phyloP scores from a whole-genome alignment of 2,888 invertebrate species.

The Sinelater perroti region DNA sequence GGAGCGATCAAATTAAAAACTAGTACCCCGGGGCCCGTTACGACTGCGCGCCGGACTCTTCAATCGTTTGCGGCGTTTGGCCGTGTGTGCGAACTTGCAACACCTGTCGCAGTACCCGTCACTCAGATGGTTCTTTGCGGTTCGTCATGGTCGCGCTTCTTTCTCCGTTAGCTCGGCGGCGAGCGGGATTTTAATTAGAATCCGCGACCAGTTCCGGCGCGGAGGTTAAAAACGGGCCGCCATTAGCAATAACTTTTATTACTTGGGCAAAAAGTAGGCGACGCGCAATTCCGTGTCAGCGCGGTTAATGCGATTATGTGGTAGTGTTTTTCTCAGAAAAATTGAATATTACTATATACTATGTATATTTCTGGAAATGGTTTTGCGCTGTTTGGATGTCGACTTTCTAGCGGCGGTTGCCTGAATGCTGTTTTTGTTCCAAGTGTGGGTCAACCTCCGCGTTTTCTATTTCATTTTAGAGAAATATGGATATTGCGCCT shows the following conservation, averaged over 20 bases:
- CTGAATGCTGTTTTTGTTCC: too few species aligned
- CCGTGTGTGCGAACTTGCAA: not conserved
- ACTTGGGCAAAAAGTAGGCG: not conserved
- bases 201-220: not conserved
- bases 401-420: too few species aligned
- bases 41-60: not conserved
- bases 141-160: slow-evolving; percentile 7
- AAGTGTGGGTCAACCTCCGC: too few species aligned
- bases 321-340: too few species aligned
- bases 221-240: not conserved
- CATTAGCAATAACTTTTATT: slow-evolving; percentile 3
- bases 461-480: too few species aligned
- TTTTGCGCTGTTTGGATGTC: too few species aligned
- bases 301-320: not conserved
- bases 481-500: too few species aligned
- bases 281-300: not conserved
- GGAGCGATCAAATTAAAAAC: not conserved
- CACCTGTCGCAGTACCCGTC: not conserved
- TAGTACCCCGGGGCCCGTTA: slow-evolving; percentile 6
- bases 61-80: slow-evolving; percentile 1
- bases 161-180: not conserved
- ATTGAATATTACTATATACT: too few species aligned
- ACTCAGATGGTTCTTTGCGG: not conserved
- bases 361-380: too few species aligned
- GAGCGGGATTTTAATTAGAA: slow-evolving; percentile 1